Evolutionary conservation across 2,113 vertebrate species (phyloP).

Genomic region (Trematocara nigrifrons): DNA sequence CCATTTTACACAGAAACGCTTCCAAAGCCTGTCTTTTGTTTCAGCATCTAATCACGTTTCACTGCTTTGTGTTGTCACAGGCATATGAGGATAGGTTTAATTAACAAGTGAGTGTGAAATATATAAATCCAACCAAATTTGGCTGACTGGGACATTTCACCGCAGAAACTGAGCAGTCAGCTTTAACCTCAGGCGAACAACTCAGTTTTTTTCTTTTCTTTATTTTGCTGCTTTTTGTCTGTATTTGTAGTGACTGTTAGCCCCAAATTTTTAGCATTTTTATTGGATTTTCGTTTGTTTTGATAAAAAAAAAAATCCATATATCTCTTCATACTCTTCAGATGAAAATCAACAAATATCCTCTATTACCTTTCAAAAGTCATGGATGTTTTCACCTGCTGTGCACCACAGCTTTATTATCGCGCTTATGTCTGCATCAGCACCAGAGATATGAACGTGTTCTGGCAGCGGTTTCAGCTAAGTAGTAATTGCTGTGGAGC

Average conservation of each 20-base stretch:
- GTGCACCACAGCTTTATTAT: not conserved
- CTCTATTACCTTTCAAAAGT: not conserved
- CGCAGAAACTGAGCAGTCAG: not conserved
- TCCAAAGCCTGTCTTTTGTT: slow-evolving; percentile 60
- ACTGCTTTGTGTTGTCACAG: slow-evolving; percentile 41
- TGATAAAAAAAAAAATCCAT: not conserved
- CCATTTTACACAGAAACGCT: slow-evolving; percentile 59
- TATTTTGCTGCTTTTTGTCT: not conserved
- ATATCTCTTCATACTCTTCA: not conserved
- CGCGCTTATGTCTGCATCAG: not conserved
- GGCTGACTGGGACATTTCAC: not conserved
- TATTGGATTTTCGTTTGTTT: not conserved
- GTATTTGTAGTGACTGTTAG: not conserved
- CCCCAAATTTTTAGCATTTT: not conserved
- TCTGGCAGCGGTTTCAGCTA: slow-evolving; percentile 26
- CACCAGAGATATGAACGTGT: slow-evolving; percentile 5
- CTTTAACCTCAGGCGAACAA: not conserved
- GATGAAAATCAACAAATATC: not conserved
- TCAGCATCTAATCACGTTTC: slow-evolving; percentile 44
- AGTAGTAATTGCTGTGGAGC: slow-evolving; percentile 56
- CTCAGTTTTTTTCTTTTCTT: not conserved
- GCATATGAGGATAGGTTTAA: slow-evolving; percentile 43
- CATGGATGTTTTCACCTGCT: not conserved
- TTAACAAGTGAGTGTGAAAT: slow-evolving; percentile 39
- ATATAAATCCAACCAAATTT: slow-evolving; percentile 19